Evolutionary conservation across 2,113 vertebrate species (phyloP).

Genomic region (Cisticola juncidis): DNA sequence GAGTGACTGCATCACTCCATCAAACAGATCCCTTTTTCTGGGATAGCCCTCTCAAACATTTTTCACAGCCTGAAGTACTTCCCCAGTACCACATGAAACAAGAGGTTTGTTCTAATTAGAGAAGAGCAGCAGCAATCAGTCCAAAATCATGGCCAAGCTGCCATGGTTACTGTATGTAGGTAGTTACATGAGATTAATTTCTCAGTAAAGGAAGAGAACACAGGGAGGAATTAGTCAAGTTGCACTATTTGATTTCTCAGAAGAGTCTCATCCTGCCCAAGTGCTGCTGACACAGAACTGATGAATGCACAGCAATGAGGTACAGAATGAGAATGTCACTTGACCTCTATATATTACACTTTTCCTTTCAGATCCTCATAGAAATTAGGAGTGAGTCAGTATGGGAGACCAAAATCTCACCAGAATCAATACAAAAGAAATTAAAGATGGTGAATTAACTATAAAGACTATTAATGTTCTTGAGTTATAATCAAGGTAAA

Average conservation of each 20-base stretch:
- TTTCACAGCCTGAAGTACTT: background rate
- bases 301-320: background rate
- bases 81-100: background rate
- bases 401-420: background rate
- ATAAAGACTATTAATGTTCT: background rate
- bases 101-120: background rate
- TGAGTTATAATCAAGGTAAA: background rate
- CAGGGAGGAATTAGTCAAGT: background rate
- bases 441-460: background rate
- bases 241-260: background rate
- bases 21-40: background rate
- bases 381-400: background rate
- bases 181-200: background rate
- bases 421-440: background rate
- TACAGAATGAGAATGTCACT: background rate
- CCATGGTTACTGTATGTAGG: background rate
- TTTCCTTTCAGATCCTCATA: background rate
- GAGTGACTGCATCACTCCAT: background rate
- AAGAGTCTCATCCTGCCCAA: background rate
- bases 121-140: background rate
- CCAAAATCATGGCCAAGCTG: background rate
- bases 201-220: background rate
- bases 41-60: background rate
- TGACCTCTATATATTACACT: background rate
- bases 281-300: background rate